Percentiles rank a stretch among this genome's conserved stretches.
These are phyloP conservation scores for Orthosia incerta DNA, from an alignment of 2,888 invertebrate genomes.

Conservation along the genomic window DNA sequence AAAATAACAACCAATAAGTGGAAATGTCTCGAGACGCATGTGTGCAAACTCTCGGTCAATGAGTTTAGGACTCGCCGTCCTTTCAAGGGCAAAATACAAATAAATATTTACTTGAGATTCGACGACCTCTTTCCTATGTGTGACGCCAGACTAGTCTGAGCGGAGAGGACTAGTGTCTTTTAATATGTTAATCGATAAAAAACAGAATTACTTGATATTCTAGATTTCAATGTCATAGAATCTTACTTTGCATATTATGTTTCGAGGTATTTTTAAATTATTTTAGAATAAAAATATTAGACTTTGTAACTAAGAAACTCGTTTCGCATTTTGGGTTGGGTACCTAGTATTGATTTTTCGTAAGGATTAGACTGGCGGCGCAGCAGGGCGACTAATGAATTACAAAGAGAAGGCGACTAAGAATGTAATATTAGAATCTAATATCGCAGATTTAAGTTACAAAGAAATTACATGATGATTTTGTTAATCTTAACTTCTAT, in stretches of 20 bases:
- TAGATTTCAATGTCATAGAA: conserved; percentile 49
- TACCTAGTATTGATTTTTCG: conserved; percentile 57
- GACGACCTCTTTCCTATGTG: conserved; percentile 72
- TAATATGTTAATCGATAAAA: conserved; percentile 49
- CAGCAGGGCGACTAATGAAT: conserved; percentile 34
- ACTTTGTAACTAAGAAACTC: conserved; percentile 13
- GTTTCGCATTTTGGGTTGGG: conserved; percentile 23
- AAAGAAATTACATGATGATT: background rate
- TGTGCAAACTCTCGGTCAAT: conserved; percentile 71
- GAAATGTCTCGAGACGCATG: conserved; percentile 53
- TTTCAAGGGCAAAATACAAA: conserved; percentile 83
- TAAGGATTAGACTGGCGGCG: conserved; percentile 25
- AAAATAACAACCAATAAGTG: conserved; percentile 30
- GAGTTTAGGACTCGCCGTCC: conserved; percentile 75
- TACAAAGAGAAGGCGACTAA: conserved; percentile 1
- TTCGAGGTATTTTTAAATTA: conserved; percentile 24
- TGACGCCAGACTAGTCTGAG: conserved; percentile 65
- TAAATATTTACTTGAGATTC: conserved; percentile 75
- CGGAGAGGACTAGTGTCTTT: conserved; percentile 15
- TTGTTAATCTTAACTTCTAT: background rate
- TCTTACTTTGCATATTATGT: conserved; percentile 18
- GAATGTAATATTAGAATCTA: background rate
- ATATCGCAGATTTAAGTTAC: background rate
- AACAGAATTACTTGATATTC: conserved; percentile 38
- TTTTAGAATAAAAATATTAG: conserved; percentile 2